Percentiles rank a stretch among this genome's conserved stretches.
Evolutionary conservation across 2,797 vertebrate species (phyloP).

Genomic region (Micrastur ruficollis): DNA sequence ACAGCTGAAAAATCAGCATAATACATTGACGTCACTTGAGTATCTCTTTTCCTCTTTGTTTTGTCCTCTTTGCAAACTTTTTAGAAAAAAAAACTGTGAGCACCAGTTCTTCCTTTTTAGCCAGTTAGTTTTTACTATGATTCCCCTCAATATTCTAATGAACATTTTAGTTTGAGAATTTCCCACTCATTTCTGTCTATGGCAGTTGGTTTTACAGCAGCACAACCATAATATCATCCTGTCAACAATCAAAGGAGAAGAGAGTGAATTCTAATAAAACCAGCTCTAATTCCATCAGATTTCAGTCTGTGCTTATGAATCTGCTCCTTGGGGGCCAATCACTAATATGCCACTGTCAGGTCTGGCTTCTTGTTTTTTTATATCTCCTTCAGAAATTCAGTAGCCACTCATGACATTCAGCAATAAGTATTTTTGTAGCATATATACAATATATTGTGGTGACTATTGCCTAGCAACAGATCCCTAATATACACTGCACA

Average conservation of each 20-base stretch:
- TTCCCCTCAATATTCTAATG: not conserved
- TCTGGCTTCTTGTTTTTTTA: not conserved
- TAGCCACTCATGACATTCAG: not conserved
- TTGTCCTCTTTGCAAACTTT: not conserved
- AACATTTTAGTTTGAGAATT: not conserved
- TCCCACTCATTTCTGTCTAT: not conserved
- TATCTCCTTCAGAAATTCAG: not conserved
- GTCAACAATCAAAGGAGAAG: not conserved
- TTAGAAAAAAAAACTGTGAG: not conserved
- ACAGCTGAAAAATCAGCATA: not conserved
- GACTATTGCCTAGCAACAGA: not conserved
- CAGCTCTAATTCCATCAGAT: conserved; percentile 1
- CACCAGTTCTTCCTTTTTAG: not conserved
- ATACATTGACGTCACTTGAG: not conserved
- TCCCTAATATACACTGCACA: not conserved
- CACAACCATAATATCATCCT: not conserved
- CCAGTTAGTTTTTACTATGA: not conserved
- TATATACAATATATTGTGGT: not conserved
- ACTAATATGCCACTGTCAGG: not conserved
- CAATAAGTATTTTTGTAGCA: not conserved
- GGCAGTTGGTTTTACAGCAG: not conserved
- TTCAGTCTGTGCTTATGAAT: conserved; percentile 5
- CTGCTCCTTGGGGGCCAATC: not conserved
- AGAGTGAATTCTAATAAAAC: not conserved
- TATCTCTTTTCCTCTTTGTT: not conserved